Evolutionary conservation across 2,113 vertebrate genomes (phyloP), one percentile per base, ranked within the genome.

Genomic region (Siniperca chuatsi): DNA sequence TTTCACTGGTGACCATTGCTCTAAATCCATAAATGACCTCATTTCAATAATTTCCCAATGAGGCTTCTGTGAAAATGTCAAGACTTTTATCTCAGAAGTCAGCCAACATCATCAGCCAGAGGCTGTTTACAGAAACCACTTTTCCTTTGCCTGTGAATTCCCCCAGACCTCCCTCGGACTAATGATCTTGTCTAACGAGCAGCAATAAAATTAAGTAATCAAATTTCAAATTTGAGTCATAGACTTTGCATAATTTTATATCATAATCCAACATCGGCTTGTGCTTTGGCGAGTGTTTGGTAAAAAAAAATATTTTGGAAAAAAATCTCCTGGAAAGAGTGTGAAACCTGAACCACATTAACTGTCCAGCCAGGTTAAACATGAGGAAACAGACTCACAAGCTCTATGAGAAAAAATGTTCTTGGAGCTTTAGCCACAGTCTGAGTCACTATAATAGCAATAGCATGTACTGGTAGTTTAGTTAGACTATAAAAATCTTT

Each of bases 141-240:
- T 73, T 71, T 66, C 70, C 40, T 46, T 60, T 78, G 72, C 82
- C 69, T 55, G 44, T 50, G 55, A 65, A 8, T 40, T 76, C 35
- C 67, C 12, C 16, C 57, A 70, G 65, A 85, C 83, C 70, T n/a
- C 46, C 68, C 61, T 74, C 44, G 18, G 54, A 72, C 55, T 60
- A n/a, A 83, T 40, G 8, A 67, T 55, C 18, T n/a, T 20, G 15
- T 62, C 64, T 71, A 75, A 82, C 4, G 8, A 80, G 54, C 69
- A 68, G 73, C 54, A 74, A 15, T 40, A 81, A 87, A 91, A 50
- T 25, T 0, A 76, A 57, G 57, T 40, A 44, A 83, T 78, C 65
- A 58, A 16, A 81, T 81, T 65, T 62, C 15, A 48, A 55, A 78
- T 70, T 57, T 21, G 0, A 44, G 21, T 46, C 33, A 20, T 4